A percentile compares a stretch with the other conserved stretches of the same genome.
These are phyloP conservation scores for Osmerus eperlanus DNA, from an alignment of 2,113 vertebrate genomes.

Conservation along the genomic window DNA sequence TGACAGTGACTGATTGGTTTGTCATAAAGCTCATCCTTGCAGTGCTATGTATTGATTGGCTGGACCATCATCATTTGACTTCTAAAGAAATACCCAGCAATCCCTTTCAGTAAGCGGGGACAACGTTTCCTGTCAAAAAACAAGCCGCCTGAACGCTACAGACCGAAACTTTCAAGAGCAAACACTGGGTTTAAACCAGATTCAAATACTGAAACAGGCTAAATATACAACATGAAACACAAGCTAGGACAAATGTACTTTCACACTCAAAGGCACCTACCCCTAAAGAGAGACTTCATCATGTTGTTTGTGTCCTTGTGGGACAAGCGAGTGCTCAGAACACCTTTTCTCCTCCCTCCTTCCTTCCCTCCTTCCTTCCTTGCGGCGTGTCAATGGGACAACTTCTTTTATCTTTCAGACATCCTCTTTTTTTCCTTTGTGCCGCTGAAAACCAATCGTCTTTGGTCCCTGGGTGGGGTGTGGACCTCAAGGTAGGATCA, in stretches of 20 bases:
- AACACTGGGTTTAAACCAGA: too few species aligned
- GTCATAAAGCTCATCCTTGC: slow-evolving; percentile 9
- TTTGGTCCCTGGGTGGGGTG: slow-evolving; percentile 33
- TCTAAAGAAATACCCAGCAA: not conserved
- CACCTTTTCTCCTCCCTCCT: slow-evolving; percentile 6
- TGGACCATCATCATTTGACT: slow-evolving; percentile 24
- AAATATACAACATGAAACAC: not conserved
- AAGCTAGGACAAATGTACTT: not conserved
- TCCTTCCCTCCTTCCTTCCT: slow-evolving; percentile 4
- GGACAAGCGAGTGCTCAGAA: slow-evolving; percentile 15
- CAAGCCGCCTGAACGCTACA: not conserved
- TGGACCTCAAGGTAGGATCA: slow-evolving; percentile 33
- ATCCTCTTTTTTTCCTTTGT: slow-evolving; percentile 17
- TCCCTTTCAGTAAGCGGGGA: too few species aligned
- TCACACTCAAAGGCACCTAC: slow-evolving; percentile 41
- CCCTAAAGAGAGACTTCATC: slow-evolving; percentile 50
- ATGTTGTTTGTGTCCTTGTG: slow-evolving; percentile 45
- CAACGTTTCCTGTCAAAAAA: not conserved
- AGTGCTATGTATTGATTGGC: slow-evolving; percentile 39
- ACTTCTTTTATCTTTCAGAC: slow-evolving; percentile 50
- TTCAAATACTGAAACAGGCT: not conserved
- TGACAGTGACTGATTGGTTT: slow-evolving; percentile 37
- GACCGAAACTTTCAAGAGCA: not conserved
- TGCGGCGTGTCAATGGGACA: slow-evolving; percentile 31
- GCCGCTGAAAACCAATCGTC: slow-evolving; percentile 31